phyloP scores from a whole-genome alignment of 2,888 invertebrate genomes.

The Geophilus truncorum region DNA sequence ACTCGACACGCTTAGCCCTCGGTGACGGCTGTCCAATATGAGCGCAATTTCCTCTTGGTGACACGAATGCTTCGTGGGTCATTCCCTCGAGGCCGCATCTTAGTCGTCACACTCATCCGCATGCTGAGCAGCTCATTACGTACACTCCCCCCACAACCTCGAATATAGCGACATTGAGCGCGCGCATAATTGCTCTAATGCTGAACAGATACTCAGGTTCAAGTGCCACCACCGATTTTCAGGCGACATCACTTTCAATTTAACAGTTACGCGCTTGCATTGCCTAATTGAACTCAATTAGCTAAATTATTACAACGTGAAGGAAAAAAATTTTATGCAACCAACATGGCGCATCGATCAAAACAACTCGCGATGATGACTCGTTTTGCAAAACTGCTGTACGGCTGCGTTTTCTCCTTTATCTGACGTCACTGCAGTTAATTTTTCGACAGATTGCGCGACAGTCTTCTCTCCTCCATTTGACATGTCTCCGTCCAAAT shows the following conservation, averaged over 20 bases:
- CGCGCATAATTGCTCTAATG: background rate
- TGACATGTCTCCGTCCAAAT: background rate
- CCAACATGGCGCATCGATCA: background rate
- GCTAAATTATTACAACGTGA: conserved; percentile 7
- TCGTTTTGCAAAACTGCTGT: no score
- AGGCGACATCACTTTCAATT: conserved; percentile 11
- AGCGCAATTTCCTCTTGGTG: background rate
- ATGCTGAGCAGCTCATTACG: conserved; percentile 5
- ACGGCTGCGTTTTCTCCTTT: background rate
- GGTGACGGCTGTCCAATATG: conserved; percentile 14
- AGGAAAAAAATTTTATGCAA: background rate
- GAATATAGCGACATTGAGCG: background rate
- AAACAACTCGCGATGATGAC: background rate
- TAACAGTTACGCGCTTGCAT: background rate
- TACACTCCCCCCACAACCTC: background rate
- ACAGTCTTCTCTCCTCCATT: background rate
- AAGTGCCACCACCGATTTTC: conserved; percentile 8
- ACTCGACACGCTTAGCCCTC: background rate
- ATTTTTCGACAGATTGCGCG: background rate
- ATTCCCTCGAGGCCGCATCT: background rate
- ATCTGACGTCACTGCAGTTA: background rate
- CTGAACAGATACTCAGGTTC: background rate
- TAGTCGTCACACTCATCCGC: conserved; percentile 10
- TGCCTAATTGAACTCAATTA: conserved; percentile 1
- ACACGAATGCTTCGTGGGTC: background rate